These are phyloP conservation scores for Melanchra persicariae DNA, from an alignment of 2,888 invertebrate genomes.

Conservation along the genomic window DNA sequence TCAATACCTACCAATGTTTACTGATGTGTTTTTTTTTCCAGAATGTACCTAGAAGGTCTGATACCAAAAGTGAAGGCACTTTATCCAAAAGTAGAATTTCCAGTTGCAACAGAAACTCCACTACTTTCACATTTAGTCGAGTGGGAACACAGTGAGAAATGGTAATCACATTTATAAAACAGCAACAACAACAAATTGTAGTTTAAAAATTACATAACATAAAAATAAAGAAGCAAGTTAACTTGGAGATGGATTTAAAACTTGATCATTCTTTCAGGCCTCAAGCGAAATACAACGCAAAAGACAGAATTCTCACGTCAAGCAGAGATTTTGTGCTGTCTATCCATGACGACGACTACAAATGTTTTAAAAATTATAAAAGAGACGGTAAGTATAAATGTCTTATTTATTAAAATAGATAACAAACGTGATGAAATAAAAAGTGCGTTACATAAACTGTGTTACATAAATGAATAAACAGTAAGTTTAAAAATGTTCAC, in stretches of 20 bases:
- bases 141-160: constrained; percentile 95
- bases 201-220: background rate
- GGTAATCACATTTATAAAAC: constrained; percentile 77
- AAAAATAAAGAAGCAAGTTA: background rate
- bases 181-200: no score
- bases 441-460: background rate
- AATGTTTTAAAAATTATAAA: constrained; percentile 65
- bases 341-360: constrained; percentile 72
- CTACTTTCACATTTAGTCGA: constrained; percentile 94
- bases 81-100: constrained; percentile 93
- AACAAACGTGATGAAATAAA: background rate
- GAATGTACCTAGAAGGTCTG: constrained; percentile 93
- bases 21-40: constrained; percentile 81
- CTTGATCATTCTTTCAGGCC: constrained; percentile 37
- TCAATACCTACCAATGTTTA: no score
- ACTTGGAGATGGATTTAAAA: background rate
- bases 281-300: constrained; percentile 34
- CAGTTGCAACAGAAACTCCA: constrained; percentile 96
- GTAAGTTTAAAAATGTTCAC: background rate
- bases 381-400: constrained; percentile 67
- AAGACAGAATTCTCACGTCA: constrained; percentile 45
- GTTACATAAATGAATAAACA: background rate
- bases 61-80: constrained; percentile 93
- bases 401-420: no score
- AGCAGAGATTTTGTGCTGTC: constrained; percentile 67